A percentile compares a stretch with the other conserved stretches of the same genome.
Evolutionary conservation across 2,888 invertebrate genomes (phyloP).

Genomic region (Lumbricus terrestris): DNA sequence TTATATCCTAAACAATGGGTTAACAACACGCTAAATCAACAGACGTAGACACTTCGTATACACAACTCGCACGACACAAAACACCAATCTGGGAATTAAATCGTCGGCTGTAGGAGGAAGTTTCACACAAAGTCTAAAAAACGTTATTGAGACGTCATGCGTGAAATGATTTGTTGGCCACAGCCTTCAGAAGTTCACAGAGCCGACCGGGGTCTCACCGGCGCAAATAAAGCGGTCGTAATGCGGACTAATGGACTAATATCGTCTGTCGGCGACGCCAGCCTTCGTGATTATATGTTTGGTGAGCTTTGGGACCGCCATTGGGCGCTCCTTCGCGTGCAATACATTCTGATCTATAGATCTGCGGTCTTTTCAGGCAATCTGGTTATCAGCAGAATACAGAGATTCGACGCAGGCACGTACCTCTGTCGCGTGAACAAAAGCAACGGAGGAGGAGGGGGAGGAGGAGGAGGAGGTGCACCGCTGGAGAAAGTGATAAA

Average conservation of each 20-base stretch:
- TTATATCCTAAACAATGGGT: neutral
- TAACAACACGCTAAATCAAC: neutral
- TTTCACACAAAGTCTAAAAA: neutral
- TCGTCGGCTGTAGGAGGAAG: neutral
- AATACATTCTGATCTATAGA: neutral
- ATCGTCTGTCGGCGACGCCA: neutral
- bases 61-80: neutral
- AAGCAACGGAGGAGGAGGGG: conserved; percentile 9
- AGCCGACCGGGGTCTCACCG: neutral
- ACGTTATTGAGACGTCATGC: neutral
- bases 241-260: no score
- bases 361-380: conserved; percentile 45
- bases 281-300: neutral
- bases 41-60: neutral
- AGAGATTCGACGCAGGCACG: conserved; percentile 49
- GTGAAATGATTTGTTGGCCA: neutral
- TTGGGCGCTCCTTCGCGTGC: neutral
- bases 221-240: neutral
- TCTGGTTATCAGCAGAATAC: conserved; percentile 47
- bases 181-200: no score
- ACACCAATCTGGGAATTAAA: neutral
- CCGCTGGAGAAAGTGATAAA: neutral
- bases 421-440: conserved; percentile 51
- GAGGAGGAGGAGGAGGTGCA: no score
- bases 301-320: neutral